Percentiles rank a stretch among this genome's conserved stretches.
Conservation (phyloP, 2,888 invertebrate genomes). For the Deladenus siricidicola region DNA sequence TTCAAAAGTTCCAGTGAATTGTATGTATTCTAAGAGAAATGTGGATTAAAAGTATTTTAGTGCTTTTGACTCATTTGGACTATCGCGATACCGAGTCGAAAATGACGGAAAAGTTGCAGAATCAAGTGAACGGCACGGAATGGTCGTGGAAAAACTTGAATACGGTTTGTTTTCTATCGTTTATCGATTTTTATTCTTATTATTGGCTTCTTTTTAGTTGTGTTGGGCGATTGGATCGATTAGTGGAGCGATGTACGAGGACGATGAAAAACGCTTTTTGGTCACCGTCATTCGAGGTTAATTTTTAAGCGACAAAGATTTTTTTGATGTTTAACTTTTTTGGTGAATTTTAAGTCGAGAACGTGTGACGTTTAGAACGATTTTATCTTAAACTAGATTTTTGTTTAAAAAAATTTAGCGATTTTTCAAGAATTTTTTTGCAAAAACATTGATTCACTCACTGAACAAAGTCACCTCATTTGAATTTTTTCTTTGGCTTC, state of each 20-base stretch:
- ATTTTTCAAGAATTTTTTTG: too few species aligned
- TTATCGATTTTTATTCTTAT: background rate
- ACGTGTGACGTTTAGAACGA: background rate
- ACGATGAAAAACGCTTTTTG: constrained; percentile 95
- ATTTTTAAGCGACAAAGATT: too few species aligned
- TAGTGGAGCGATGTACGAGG: constrained; percentile 96
- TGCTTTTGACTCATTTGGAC: constrained; percentile 96
- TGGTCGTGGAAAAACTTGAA: constrained; percentile 99
- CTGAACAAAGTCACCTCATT: too few species aligned
- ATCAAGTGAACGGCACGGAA: constrained; percentile 90
- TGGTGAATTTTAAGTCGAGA: background rate
- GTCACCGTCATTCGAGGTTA: constrained; percentile 83
- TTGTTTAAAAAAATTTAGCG: constrained; percentile 3
- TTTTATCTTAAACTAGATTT: background rate
- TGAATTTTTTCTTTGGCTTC: too few species aligned
- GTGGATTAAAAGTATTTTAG: too few species aligned
- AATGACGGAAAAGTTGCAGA: constrained; percentile 95
- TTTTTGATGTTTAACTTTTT: background rate
- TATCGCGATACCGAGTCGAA: constrained; percentile 93
- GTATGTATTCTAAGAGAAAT: too few species aligned
- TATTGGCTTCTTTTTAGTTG: constrained; percentile 57
- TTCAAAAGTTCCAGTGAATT: too few species aligned
- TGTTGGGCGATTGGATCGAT: constrained; percentile 99
- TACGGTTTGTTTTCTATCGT: constrained; percentile 60
- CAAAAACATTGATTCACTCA: too few species aligned